Conservation (phyloP, 2,888 invertebrate genomes). For the Idaea dimidiata region DNA sequence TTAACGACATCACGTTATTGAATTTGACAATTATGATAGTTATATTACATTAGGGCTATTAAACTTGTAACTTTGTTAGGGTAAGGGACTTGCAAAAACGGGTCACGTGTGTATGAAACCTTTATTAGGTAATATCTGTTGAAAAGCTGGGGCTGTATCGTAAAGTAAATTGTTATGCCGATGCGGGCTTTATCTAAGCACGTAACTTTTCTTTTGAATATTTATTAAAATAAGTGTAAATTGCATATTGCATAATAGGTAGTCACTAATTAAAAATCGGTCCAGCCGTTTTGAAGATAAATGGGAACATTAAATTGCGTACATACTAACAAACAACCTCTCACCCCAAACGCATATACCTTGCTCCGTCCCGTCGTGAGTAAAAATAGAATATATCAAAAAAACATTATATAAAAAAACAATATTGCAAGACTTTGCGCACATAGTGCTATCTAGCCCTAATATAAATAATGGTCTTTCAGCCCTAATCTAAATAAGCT, state of each 20-base stretch:
- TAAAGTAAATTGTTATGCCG: neutral
- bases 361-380: no score
- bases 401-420: no score
- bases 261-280: no score
- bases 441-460: no score
- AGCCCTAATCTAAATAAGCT: no score
- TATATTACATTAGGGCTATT: slow-evolving; percentile 1
- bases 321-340: no score
- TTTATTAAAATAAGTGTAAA: neutral
- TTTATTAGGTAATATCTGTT: neutral
- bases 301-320: no score
- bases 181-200: neutral
- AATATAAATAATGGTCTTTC: no score
- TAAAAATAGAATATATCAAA: no score
- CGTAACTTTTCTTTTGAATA: neutral
- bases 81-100: neutral
- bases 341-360: no score
- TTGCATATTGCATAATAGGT: neutral
- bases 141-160: neutral
- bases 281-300: no score
- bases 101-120: neutral
- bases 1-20: neutral
- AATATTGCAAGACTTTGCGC: no score
- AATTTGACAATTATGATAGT: neutral
- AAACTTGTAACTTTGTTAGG: neutral